Percentiles rank a stretch among this genome's conserved stretches.
Evolutionary conservation across 23 tunicate genomes (phyloP).

Genomic region (Phallusia fumigata): DNA sequence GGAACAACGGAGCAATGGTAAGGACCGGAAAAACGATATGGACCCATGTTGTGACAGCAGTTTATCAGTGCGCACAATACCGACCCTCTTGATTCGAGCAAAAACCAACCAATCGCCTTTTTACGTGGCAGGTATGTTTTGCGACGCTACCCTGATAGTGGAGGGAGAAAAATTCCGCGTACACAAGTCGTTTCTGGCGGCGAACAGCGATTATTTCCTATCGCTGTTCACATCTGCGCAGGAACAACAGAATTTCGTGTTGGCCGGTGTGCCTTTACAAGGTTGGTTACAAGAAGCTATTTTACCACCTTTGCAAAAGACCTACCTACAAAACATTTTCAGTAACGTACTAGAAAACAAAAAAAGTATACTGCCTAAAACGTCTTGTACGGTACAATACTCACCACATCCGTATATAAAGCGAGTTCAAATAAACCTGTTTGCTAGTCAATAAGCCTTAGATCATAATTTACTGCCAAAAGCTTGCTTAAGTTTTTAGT

Average conservation of each 20-base stretch:
- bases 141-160: constrained; percentile 53
- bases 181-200: constrained; percentile 61
- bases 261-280: constrained; percentile 64
- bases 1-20: constrained; percentile 55
- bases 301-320: too few species aligned
- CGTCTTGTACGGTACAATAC: background rate
- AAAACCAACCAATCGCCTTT: background rate
- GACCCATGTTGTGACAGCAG: too few species aligned
- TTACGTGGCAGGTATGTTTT: constrained; percentile 34
- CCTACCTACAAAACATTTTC: background rate
- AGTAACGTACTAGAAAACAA: too few species aligned
- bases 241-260: constrained; percentile 57
- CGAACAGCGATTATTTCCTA: constrained; percentile 62
- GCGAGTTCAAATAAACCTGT: too few species aligned
- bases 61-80: too few species aligned
- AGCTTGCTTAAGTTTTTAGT: background rate
- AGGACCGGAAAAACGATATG: too few species aligned
- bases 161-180: constrained; percentile 59
- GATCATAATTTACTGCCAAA: background rate
- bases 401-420: too few species aligned
- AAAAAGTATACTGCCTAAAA: too few species aligned
- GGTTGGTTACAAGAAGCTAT: constrained; percentile 11
- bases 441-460: too few species aligned
- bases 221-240: constrained; percentile 51
- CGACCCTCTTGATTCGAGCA: too few species aligned